These are phyloP conservation scores for Sebastes itinus DNA, from an alignment of 2,797 vertebrate species.

Conservation along the genomic window DNA sequence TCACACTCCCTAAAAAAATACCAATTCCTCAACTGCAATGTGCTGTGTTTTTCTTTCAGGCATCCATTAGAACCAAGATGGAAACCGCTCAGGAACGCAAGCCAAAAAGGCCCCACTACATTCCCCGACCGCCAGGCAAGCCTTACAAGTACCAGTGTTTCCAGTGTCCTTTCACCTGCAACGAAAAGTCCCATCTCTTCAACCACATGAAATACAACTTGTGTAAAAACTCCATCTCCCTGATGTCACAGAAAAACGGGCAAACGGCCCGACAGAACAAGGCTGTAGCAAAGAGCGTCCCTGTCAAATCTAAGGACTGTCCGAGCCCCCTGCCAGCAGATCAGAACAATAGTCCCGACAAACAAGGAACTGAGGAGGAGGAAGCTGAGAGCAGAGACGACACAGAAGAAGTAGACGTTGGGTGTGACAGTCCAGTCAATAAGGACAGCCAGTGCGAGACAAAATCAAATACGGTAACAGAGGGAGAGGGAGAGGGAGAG, in stretches of 20 bases:
- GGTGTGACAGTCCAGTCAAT: constrained; percentile 53
- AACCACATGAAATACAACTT: constrained; percentile 99
- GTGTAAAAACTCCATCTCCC: constrained; percentile 96
- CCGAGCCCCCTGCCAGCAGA: constrained; percentile 39
- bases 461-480: constrained; percentile 45
- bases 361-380: constrained; percentile 10
- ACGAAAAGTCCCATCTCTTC: constrained; percentile 98
- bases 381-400: constrained; percentile 68
- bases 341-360: constrained; percentile 51
- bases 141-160: constrained; percentile 99
- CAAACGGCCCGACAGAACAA: constrained; percentile 84
- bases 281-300: constrained; percentile 60
- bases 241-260: constrained; percentile 90
- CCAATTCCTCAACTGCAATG: background rate
- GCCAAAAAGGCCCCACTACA: constrained; percentile 98
- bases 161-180: constrained; percentile 99
- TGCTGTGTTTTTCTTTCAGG: constrained; percentile 42
- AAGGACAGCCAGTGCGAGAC: constrained; percentile 46
- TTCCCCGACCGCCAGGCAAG: constrained; percentile 95
- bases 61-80: constrained; percentile 74
- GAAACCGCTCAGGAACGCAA: constrained; percentile 91
- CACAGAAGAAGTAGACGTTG: constrained; percentile 75
- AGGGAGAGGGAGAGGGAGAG: constrained; percentile 50
- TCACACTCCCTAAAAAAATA: background rate
- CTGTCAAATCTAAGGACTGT: constrained; percentile 64